Percentiles rank a stretch among this genome's conserved stretches.
Evolutionary conservation across 1,140 invertebrate genomes (phyloP).

Genomic region (Drosophila nebulosa): DNA sequence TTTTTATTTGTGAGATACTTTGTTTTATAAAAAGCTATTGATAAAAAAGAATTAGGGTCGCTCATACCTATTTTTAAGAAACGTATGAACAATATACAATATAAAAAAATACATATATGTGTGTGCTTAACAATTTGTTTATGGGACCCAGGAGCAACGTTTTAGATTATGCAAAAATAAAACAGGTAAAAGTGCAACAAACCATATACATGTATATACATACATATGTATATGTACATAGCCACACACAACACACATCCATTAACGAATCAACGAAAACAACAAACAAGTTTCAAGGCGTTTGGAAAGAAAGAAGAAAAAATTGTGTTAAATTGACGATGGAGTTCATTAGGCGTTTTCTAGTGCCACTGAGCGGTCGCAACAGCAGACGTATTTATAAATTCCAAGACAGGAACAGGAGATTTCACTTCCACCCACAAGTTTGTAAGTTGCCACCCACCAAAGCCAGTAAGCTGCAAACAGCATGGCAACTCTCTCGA

Average conservation of each 20-base stretch:
- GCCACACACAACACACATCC: not conserved
- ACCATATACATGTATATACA: constrained; percentile 16
- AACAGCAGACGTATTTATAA: constrained; percentile 21
- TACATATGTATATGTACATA: constrained; percentile 6
- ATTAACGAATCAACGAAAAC: not conserved
- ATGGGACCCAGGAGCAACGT: constrained; percentile 23
- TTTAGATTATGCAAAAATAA: constrained; percentile 64
- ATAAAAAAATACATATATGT: constrained; percentile 2
- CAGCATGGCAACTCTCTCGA: constrained; percentile 44
- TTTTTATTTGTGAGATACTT: too few species aligned
- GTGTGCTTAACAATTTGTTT: constrained; percentile 35
- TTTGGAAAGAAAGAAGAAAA: constrained; percentile 1
- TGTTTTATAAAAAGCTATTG: too few species aligned
- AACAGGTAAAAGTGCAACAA: constrained; percentile 33
- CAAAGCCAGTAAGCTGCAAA: constrained; percentile 12
- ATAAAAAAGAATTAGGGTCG: too few species aligned
- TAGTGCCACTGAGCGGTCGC: constrained; percentile 55
- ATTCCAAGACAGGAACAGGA: not conserved
- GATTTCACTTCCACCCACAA: not conserved
- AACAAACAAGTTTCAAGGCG: constrained; percentile 63
- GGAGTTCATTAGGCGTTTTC: constrained; percentile 62
- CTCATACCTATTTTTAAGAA: not conserved
- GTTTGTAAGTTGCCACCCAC: not conserved
- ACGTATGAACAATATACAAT: not conserved
- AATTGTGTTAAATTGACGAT: constrained; percentile 21